A percentile compares a stretch with the other conserved stretches of the same genome.
Evolutionary conservation across 2,113 vertebrate species (phyloP).

Genomic region (Poecile atricapillus): DNA sequence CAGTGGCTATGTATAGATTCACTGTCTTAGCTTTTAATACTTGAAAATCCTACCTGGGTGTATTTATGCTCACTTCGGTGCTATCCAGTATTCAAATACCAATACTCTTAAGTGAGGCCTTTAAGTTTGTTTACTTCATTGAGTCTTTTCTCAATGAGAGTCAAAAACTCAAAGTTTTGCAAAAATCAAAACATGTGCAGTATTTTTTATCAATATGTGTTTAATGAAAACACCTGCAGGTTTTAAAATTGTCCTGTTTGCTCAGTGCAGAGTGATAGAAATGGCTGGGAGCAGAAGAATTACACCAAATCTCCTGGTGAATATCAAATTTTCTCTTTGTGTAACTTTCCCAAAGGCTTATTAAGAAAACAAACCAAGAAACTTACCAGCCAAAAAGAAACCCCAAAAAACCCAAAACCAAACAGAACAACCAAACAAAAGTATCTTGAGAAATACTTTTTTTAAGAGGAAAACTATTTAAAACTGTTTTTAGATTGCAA

Average conservation of each 20-base stretch:
- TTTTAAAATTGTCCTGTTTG: background rate
- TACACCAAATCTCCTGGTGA: background rate
- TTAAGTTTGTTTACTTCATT: background rate
- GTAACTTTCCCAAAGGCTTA: background rate
- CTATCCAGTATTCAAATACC: background rate
- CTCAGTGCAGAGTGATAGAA: background rate
- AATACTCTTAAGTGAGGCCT: background rate
- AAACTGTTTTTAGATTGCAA: background rate
- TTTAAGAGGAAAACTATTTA: background rate
- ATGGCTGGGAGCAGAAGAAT: background rate
- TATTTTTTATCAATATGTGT: background rate
- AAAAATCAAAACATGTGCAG: background rate
- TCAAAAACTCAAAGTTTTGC: background rate
- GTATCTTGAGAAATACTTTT: background rate
- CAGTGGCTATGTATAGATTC: conserved; percentile 2
- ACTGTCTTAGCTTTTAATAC: conserved; percentile 28
- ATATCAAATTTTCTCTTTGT: background rate
- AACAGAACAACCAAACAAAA: background rate
- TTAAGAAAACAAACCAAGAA: background rate
- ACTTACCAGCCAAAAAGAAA: background rate
- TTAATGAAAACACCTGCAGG: background rate
- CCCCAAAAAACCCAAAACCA: background rate
- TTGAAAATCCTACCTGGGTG: background rate
- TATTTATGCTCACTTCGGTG: conserved; percentile 3
- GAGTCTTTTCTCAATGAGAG: background rate